A percentile compares a stretch with the other conserved stretches of the same genome.
Evolutionary conservation across 2,113 vertebrate genomes (phyloP).

Genomic region (Zosterops japonicus): DNA sequence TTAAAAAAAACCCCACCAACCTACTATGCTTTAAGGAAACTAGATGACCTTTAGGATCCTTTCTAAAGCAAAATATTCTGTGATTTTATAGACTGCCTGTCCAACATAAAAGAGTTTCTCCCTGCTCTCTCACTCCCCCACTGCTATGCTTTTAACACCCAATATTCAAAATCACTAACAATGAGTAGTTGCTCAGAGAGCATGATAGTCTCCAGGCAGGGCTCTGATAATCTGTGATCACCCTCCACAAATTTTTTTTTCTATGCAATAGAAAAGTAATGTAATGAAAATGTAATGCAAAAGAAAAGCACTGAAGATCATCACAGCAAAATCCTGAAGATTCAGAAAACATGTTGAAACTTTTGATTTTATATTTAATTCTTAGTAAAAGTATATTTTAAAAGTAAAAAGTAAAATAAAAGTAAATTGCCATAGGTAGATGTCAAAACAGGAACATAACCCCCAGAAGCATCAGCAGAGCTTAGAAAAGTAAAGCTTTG

Average conservation of each 20-base stretch:
- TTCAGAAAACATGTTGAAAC: neutral
- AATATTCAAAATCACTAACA: neutral
- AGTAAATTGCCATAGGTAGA: neutral
- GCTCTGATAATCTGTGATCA: neutral
- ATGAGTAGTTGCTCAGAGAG: neutral
- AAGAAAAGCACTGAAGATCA: neutral
- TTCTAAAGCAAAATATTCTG: neutral
- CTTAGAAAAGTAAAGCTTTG: neutral
- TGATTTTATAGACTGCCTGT: neutral
- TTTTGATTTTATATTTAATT: neutral
- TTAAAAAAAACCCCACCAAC: neutral
- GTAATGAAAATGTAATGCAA: neutral
- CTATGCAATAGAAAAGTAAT: too few species aligned
- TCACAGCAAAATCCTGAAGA: neutral
- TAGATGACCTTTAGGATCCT: neutral
- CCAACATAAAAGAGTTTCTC: neutral
- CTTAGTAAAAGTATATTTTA: neutral
- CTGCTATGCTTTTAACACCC: neutral
- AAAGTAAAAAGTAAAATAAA: too few species aligned
- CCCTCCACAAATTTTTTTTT: neutral
- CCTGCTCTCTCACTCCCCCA: neutral
- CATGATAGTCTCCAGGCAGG: neutral
- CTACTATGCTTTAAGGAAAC: neutral
- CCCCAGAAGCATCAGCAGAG: neutral
- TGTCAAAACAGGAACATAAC: neutral